These are phyloP conservation scores for Drosophila bifasciata DNA, from an alignment of 1,140 invertebrate species.

Conservation along the genomic window DNA sequence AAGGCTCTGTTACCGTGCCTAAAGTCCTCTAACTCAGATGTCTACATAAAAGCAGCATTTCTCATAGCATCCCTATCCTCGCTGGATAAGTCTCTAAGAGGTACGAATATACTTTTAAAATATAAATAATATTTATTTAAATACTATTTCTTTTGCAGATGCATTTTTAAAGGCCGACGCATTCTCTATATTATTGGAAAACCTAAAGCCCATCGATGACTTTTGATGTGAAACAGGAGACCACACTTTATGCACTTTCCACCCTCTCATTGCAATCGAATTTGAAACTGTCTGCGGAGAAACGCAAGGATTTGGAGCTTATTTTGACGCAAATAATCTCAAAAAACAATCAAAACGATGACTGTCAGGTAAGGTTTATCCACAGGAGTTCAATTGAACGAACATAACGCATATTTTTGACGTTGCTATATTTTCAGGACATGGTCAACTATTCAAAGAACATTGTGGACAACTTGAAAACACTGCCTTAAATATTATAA, in stretches of 20 bases:
- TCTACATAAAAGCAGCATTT: conserved; percentile 63
- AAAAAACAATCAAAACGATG: conserved; percentile 42
- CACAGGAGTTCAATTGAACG: not conserved
- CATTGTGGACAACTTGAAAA: conserved; percentile 47
- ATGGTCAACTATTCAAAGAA: conserved; percentile 49
- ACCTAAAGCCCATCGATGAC: conserved; percentile 33
- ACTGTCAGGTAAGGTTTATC: conserved; percentile 46
- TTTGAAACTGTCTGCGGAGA: conserved; percentile 28
- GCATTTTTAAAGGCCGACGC: conserved; percentile 48
- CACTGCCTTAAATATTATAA: conserved; percentile 2
- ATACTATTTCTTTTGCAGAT: conserved; percentile 21
- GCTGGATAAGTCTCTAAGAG: conserved; percentile 35
- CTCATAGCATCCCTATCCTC: conserved; percentile 57
- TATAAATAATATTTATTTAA: not conserved
- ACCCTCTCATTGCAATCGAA: conserved; percentile 43
- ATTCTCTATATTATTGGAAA: conserved; percentile 32
- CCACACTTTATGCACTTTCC: conserved; percentile 56
- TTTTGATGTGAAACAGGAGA: conserved; percentile 62
- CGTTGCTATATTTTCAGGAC: conserved; percentile 44
- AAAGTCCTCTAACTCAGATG: conserved; percentile 24
- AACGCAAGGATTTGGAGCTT: conserved; percentile 26
- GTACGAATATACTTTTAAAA: conserved; percentile 13
- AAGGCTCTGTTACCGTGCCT: conserved; percentile 39
- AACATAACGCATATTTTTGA: not conserved
- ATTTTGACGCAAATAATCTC: conserved; percentile 48